Conservation (phyloP, 2,113 vertebrate genomes). For the Heterotilapia buettikoferi region DNA sequence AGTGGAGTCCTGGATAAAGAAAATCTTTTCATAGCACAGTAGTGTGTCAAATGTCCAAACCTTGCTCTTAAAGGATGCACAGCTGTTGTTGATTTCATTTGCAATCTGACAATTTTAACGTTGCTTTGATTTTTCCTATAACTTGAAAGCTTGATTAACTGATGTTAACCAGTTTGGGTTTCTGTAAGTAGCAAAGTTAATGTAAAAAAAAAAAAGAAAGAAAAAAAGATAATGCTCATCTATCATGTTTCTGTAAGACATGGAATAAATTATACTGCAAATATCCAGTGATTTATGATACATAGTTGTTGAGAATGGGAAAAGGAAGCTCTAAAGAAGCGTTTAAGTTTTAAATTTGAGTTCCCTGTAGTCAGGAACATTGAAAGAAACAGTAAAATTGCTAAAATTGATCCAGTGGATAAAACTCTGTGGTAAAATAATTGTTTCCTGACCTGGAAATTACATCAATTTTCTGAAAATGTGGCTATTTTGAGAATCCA, state of each 20-base stretch:
- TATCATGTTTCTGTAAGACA: neutral
- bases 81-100: neutral
- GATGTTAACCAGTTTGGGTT: neutral
- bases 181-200: neutral
- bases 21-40: neutral
- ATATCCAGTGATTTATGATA: neutral
- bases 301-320: neutral
- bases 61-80: rapidly evolving
- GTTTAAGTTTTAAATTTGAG: neutral
- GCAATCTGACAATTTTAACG: rapidly evolving
- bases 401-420: neutral
- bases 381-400: neutral
- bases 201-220: rapidly evolving
- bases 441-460: neutral
- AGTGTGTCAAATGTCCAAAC: neutral
- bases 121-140: neutral
- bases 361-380: neutral
- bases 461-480: neutral
- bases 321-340: neutral
- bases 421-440: neutral
- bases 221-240: neutral
- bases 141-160: neutral
- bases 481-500: neutral
- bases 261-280: neutral
- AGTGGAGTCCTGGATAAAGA: neutral